Base-by-base conservation (phyloP, 2,113 vertebrate genomes). In the Ameiurus melas region DNA sequence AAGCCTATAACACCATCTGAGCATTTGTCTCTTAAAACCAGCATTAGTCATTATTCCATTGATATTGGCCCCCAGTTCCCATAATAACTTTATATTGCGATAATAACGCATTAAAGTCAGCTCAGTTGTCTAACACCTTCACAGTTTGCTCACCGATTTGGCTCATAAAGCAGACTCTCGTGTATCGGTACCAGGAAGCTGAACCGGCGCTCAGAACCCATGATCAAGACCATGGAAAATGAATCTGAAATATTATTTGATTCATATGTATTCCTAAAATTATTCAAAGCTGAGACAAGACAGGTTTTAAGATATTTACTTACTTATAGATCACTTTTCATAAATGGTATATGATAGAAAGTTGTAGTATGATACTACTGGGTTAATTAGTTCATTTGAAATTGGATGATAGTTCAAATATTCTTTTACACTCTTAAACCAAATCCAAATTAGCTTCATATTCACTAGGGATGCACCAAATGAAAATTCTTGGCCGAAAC, bases 1-100 rank as follows among this genome's bases (percentile, higher is more conserved):
- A 70, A 87, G 82, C 83, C 82, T 51, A 20, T 71, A 66, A 84
- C 57, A 90, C 68, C 43, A 88, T 85, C 75, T 90, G 64, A 90
- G 58, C 80, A 27, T 62, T 39, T 25, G 78, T 66, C 19, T 53
- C 64, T 87, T 87, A 71, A 70, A 83, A 51, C 57, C 85, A 39
- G 20, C 57, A 39, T 83, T 39, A 39, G 33, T 62, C 20, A 25
- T 60, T 62, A 39, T 83, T 27, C 13, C 36, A 43, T 27, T 62
- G 20, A 27, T 62, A 62, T 62, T 57, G 33, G 20, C 58, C 19
- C 80, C 27, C 20, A 43, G 14, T 39, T 43, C 19, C 19, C 1
- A 39, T 43, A 25, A 62, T 43, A 62, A 83, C 62, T 12, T 33
- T 83, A 27, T 82, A 16, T 25, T 39, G 30, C 33, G 22, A 7